Base-by-base conservation (phyloP, 1,140 invertebrate species). In the Laupala kohalensis region DNA sequence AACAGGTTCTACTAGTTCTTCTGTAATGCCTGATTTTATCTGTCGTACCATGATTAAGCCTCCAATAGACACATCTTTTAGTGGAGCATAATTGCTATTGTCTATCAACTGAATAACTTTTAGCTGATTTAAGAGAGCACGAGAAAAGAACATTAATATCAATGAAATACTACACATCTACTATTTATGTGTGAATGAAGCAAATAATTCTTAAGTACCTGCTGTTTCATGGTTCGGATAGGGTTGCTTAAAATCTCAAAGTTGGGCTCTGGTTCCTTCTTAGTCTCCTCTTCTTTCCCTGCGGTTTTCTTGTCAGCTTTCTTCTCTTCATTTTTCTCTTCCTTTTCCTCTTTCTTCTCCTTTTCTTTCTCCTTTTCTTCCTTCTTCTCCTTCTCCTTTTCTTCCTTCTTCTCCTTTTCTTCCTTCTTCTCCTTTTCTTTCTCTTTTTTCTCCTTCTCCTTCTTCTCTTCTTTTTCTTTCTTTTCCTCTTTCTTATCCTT, bases 161-260 rank as follows among this genome's bases (percentile, higher is more conserved):
- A 53, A 53, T 53, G 37, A 53, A 1, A 37, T 13, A 53, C 19
- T 4, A 4, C 37, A 53, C 37, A 53, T 13, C 9, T 63, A 66
- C 9, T 27, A 24, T 66, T 27, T 27, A 66, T 4, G 23, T 13
- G 9, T 25, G 64, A 23, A 26, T n/a, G 12, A 24, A 13, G 26
- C 9, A 66, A 53, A 37, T 69, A 64, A n/a, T n/a, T n/a, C n/a
- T n/a, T 53, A 9, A 0, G 37, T 77, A 84, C 81, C 80, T 98
- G 97, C 77, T 95, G 93, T 70, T 94, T 90, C 83, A 99, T 89
- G 4, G 96, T 89, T 67, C 97, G 87, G 1, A 95, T 94, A 0
- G 97, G 97, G 84, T 99, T 99, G 69, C 87, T 87, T 4, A 99
- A 81, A 72, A 97, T 91, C 82, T 99, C 95, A 83, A 94, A 97